Conservation (phyloP, 2,888 invertebrate genomes). For the Troides helena region DNA sequence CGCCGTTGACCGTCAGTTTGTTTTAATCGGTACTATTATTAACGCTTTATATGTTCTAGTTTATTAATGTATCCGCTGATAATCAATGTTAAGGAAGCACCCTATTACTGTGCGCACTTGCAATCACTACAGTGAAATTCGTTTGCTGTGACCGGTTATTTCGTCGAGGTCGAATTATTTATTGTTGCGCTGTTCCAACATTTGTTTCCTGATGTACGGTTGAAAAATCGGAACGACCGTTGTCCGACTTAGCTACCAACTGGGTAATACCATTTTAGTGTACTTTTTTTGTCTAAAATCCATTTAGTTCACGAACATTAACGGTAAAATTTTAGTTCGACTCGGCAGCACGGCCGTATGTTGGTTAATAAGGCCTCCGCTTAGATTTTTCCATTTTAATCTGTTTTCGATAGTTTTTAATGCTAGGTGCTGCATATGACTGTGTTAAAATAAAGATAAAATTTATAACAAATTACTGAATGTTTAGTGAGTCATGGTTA, state of each 20-base stretch:
- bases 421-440: not conserved
- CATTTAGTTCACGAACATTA: slow-evolving; percentile 70
- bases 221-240: slow-evolving; percentile 70
- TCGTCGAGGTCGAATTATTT: slow-evolving; percentile 29
- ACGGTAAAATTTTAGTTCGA: slow-evolving; percentile 64
- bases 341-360: slow-evolving; percentile 52
- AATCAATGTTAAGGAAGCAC: slow-evolving; percentile 3
- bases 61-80: not conserved
- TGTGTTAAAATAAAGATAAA: not conserved
- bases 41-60: not conserved
- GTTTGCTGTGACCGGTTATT: slow-evolving; percentile 21
- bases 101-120: slow-evolving; percentile 9
- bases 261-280: slow-evolving; percentile 68
- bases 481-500: not conserved
- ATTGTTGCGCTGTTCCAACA: slow-evolving; percentile 24
- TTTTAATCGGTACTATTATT: no score
- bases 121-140: slow-evolving; percentile 26
- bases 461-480: not conserved
- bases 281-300: slow-evolving; percentile 65
- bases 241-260: slow-evolving; percentile 65
- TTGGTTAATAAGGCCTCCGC: slow-evolving; percentile 66
- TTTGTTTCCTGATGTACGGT: slow-evolving; percentile 42
- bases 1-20: no score
- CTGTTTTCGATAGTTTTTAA: slow-evolving; percentile 15
- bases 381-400: slow-evolving; percentile 48